phyloP scores from a whole-genome alignment of 2,113 vertebrate species.

The Furnarius figulus region DNA sequence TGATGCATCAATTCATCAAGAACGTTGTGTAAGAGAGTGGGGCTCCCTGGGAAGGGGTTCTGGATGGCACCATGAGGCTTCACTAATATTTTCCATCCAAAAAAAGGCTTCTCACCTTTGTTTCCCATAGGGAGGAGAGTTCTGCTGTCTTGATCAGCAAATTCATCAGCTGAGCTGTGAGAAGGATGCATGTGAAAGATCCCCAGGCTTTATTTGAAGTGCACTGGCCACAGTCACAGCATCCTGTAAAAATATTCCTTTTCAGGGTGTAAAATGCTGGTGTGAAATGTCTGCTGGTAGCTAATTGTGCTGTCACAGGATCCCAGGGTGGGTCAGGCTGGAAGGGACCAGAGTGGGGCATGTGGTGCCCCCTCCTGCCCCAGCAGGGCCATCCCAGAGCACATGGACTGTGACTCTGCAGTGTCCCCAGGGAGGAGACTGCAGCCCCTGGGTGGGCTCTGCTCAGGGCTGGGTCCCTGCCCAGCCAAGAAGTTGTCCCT shows the following conservation, averaged over 20 bases:
- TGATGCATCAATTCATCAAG: background rate
- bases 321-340: background rate
- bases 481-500: background rate
- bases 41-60: background rate
- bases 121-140: background rate
- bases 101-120: background rate
- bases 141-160: background rate
- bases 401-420: background rate
- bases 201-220: background rate
- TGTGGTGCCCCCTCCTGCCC: background rate
- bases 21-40: background rate
- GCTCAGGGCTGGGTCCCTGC: background rate
- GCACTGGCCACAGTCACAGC: background rate
- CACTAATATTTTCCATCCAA: background rate
- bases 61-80: background rate
- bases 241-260: background rate
- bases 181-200: background rate
- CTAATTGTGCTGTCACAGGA: background rate
- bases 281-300: background rate
- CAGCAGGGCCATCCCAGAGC: background rate
- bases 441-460: background rate
- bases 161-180: background rate
- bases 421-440: background rate
- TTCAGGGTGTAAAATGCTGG: background rate
- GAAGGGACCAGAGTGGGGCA: background rate